A percentile compares a stretch with the other conserved stretches of the same genome.
phyloP scores from a whole-genome alignment of 2,113 vertebrate genomes.

The Lophius piscatorius region DNA sequence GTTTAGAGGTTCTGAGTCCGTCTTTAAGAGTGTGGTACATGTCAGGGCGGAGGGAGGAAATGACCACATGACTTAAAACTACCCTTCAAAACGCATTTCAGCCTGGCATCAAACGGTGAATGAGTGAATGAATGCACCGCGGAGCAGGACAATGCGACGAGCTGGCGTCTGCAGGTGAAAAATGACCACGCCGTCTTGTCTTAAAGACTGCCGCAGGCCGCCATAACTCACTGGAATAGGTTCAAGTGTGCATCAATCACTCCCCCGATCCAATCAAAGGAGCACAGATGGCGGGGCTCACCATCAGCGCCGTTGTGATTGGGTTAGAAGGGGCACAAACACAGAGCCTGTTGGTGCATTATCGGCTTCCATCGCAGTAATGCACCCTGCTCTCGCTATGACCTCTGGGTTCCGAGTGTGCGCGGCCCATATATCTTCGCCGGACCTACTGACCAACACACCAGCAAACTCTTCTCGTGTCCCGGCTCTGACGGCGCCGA shows the following conservation, averaged over 20 bases:
- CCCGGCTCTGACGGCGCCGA: constrained; percentile 11
- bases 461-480: constrained; percentile 12
- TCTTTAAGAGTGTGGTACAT: no score
- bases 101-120: constrained; percentile 41
- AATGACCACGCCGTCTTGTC: constrained; percentile 47
- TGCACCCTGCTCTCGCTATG: constrained; percentile 61
- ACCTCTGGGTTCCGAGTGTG: constrained; percentile 56
- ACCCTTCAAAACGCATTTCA: constrained; percentile 23
- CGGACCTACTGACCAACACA: constrained; percentile 38
- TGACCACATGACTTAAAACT: neutral
- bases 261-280: constrained; percentile 64
- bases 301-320: constrained; percentile 67
- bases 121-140: constrained; percentile 37
- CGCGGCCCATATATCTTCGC: constrained; percentile 53
- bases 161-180: constrained; percentile 40
- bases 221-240: constrained; percentile 68
- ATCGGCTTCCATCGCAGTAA: constrained; percentile 72
- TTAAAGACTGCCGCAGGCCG: constrained; percentile 59
- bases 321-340: constrained; percentile 65
- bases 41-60: neutral
- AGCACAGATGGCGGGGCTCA: constrained; percentile 53
- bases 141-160: constrained; percentile 21
- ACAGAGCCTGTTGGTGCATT: constrained; percentile 66
- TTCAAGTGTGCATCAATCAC: constrained; percentile 69
- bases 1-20: no score